Base-by-base conservation (phyloP, 2,888 invertebrate species). In the Drosophila peninsularis region DNA sequence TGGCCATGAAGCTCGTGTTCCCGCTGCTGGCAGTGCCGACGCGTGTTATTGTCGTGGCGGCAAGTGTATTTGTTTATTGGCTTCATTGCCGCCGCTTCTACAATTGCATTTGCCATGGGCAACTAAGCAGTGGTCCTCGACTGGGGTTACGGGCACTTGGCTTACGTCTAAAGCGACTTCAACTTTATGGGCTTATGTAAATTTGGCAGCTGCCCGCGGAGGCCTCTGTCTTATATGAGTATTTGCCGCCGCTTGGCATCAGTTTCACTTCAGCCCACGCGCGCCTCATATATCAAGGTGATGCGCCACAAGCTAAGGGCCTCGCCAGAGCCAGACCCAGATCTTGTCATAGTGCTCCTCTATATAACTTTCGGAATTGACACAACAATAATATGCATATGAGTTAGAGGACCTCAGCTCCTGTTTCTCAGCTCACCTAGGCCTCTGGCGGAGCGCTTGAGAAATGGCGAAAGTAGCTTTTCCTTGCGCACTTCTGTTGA, bases 101-200 rank as follows among this genome's bases (percentile, higher is more conserved):
- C 84, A 83, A 88, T 85, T 85, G 88, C 88, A 84, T 80, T 86
- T 88, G 84, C 88, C 86, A 88, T 63, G 86, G 86, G 88, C 83
- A 88, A 88, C 85, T 84, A 79, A 82, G 54, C 82, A 65, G 37
- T 55, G 50, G 36, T 41, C 37, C 30, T 41, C 21, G 45, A 34
- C 49, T 61, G 75, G 69, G 63, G 64, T 50, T 66, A 61, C 72
- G 71, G 61, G 71, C 85, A 79, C 85, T 87, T 84, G 88, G 82
- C 85, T 81, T 72, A 67, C 66, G 61, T 65, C 79, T 87, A 78
- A 81, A 78, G 82, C 85, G 88, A 85, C 79, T 88, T 82, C 58
- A 79, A 82, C 79, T 84, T 82, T 76, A 88, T 85, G 85, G 82
- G 77, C 68, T 82, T 82, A 82, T 85, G 82, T 73, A 82, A 82